Evolutionary conservation across 1,140 invertebrate genomes (phyloP), one percentile per base, ranked within the genome.

Genomic region (Euglossa dilemma): DNA sequence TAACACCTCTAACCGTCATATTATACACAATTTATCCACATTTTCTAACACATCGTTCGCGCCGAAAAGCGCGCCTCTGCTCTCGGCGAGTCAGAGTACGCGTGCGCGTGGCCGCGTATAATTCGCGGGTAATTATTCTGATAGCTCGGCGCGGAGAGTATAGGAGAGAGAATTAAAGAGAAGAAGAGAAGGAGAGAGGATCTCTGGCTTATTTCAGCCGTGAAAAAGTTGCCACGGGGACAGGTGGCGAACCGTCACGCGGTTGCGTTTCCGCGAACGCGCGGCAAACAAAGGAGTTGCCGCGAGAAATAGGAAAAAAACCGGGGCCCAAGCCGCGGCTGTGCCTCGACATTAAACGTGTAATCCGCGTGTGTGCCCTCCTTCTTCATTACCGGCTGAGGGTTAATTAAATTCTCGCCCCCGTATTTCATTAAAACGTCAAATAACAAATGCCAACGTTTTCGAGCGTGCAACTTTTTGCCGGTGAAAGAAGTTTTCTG

Each of bases 341-440:
- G 43, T 20, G 7, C 14, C 25, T 18, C 63, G 52, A 50, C 47
- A 83, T 74, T 70, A 69, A 77, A 59, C 61, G 73, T 45, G 56
- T 70, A 59, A 57, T 45, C 25, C 18, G 14, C 66, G 18, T 52
- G 18, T 50, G 12, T 28, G 36, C 43, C 28, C 25, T 84, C 28
- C 61, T 82, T 83, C 67, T 83, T 87, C 75, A 57, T 87, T 64
- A 52, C 64, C 63, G 43, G 47, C 20, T 8, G 23, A 59, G 59
- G 59, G 73, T 89, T 89, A 89, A 89, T 89, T 89, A 87, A 89
- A 87, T 84, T 59, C 57, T 28, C 59, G 59, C 70, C 50, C 36
- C 20, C 18, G 61, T 72, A 57, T 80, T 74, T 81, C 69, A 74
- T 86, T 87, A 86, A 71, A 83, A 87, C 59, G 70, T 86, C 85